Conservation (phyloP, 1,140 invertebrate genomes). For the Lucilia cuprina region DNA sequence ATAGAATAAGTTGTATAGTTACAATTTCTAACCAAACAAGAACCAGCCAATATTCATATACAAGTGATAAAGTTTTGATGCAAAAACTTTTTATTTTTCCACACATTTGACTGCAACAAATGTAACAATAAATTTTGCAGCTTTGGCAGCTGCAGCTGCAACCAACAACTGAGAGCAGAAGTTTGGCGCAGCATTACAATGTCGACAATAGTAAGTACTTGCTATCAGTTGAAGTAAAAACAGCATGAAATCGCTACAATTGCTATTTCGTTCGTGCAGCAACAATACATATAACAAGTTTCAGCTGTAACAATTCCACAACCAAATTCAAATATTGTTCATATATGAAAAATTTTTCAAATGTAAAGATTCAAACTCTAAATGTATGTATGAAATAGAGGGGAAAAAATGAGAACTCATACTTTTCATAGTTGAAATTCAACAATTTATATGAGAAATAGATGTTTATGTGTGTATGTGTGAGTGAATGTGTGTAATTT, state of each 20-base stretch:
- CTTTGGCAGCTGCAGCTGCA: not conserved
- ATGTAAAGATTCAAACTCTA: not conserved
- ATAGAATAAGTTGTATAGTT: not conserved
- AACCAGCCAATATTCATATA: not conserved
- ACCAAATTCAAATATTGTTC: not conserved
- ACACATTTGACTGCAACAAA: slow-evolving; percentile 28
- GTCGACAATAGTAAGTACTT: not conserved
- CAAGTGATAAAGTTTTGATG: slow-evolving; percentile 21
- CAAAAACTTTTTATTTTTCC: slow-evolving; percentile 29
- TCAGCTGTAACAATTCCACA: not conserved
- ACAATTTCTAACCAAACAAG: not conserved
- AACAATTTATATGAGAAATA: not conserved
- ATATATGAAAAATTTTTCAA: not conserved
- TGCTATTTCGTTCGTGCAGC: not conserved
- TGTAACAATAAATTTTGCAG: slow-evolving; percentile 10
- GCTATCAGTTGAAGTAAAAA: not conserved
- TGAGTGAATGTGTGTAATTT: not conserved
- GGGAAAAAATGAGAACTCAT: not conserved
- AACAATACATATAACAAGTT: not conserved
- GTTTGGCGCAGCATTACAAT: not conserved
- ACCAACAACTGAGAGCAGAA: no score
- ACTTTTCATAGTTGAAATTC: not conserved
- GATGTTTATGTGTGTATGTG: not conserved
- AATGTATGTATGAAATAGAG: not conserved
- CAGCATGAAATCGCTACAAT: not conserved